Conservation (phyloP, 1,140 invertebrate genomes). For the Anoplolepis gracilipes region DNA sequence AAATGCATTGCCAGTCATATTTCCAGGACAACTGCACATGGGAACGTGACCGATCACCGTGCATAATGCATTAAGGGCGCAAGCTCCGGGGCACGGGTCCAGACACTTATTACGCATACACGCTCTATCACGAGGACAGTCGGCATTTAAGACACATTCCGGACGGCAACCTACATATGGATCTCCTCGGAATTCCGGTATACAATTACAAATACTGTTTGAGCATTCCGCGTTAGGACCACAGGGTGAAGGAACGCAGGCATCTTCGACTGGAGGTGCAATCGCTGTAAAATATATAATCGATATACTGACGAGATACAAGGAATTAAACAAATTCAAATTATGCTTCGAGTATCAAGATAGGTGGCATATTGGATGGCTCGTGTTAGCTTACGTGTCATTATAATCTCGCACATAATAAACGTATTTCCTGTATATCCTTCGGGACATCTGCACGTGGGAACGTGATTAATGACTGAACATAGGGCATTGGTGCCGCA, state of each 20-base stretch:
- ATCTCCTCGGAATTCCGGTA: conserved; percentile 89
- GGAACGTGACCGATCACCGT: conserved; percentile 86
- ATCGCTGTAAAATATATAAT: conserved; percentile 58
- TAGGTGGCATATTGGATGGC: background rate
- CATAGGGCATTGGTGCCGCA: conserved; percentile 89
- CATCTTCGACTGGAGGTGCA: conserved; percentile 50
- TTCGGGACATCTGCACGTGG: conserved; percentile 87
- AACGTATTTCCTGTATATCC: conserved; percentile 88
- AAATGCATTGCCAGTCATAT: conserved; percentile 86
- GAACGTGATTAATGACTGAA: conserved; percentile 78
- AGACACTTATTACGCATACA: conserved; percentile 86
- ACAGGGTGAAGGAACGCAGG: conserved; percentile 75
- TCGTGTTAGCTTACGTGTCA: conserved; percentile 60
- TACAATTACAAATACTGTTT: conserved; percentile 87
- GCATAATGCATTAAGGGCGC: conserved; percentile 87
- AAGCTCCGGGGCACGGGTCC: conserved; percentile 87
- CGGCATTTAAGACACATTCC: conserved; percentile 84
- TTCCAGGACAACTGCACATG: conserved; percentile 85
- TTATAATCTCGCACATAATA: conserved; percentile 84
- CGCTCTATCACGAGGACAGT: conserved; percentile 85
- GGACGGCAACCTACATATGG: conserved; percentile 87
- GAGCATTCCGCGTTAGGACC: conserved; percentile 87
- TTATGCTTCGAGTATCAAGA: background rate
- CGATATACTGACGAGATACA: background rate
- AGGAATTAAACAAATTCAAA: background rate